A percentile compares a stretch with the other conserved stretches of the same genome.
Conservation (phyloP, 2,113 vertebrate species). For the Pomatorhinus ruficollis region DNA sequence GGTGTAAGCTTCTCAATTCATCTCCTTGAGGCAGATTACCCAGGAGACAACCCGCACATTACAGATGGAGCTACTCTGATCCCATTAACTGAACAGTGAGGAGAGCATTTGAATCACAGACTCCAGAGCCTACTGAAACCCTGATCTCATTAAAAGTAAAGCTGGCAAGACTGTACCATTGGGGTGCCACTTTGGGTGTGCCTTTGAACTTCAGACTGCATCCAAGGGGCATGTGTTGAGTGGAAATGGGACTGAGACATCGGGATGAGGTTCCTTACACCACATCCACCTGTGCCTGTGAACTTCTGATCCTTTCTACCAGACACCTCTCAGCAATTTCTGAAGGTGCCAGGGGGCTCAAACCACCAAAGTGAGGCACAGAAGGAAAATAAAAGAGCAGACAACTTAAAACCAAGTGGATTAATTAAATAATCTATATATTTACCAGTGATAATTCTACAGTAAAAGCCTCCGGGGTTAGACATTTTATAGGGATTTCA, state of each 20-base stretch:
- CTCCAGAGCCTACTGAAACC: conserved; percentile 64
- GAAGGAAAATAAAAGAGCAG: conserved; percentile 56
- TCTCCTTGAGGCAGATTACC: conserved; percentile 71
- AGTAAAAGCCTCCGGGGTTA: not conserved
- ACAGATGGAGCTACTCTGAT: conserved; percentile 66
- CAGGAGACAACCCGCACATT: conserved; percentile 62
- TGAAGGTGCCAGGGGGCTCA: conserved; percentile 19
- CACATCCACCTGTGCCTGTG: not conserved
- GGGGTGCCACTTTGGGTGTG: conserved; percentile 44
- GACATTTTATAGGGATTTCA: conserved; percentile 44
- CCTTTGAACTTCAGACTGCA: conserved; percentile 24
- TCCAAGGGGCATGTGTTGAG: not conserved
- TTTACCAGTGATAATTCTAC: conserved; percentile 50
- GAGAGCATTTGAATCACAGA: conserved; percentile 56
- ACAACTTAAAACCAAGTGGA: conserved; percentile 33
- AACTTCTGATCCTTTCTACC: conserved; percentile 35
- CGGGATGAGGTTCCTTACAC: not conserved
- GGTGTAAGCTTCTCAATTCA: conserved; percentile 65
- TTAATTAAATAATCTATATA: conserved; percentile 70
- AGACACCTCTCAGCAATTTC: conserved; percentile 11
- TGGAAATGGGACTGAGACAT: conserved; percentile 14
- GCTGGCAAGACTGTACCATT: conserved; percentile 17
- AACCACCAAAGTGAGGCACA: conserved; percentile 24
- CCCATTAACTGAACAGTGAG: conserved; percentile 68
- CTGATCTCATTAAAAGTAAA: conserved; percentile 69